A percentile compares a stretch with the other conserved stretches of the same genome.
Conservation (phyloP, 2,113 vertebrate species). For the Trogon surrucura region DNA sequence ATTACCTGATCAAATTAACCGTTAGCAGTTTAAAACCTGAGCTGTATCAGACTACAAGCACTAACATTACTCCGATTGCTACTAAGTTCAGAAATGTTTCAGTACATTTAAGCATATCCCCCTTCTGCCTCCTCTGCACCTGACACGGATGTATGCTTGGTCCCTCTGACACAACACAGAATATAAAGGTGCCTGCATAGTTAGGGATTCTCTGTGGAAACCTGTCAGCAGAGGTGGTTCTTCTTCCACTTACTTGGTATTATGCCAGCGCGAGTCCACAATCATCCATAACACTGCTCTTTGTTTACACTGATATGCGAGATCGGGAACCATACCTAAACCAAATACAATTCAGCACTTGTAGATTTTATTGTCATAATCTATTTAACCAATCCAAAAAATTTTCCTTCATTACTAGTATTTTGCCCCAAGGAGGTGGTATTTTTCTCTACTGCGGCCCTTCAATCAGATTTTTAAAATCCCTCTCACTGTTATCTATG, state of each 20-base stretch:
- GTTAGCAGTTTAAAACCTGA: neutral
- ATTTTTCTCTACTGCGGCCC: neutral
- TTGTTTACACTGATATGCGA: neutral
- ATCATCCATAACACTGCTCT: neutral
- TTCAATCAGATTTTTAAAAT: neutral
- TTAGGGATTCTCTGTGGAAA: neutral
- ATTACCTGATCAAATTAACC: neutral
- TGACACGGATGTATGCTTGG: neutral
- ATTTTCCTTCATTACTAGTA: neutral
- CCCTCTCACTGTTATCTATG: neutral
- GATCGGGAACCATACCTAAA: neutral
- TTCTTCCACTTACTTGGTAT: neutral
- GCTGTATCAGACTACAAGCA: neutral
- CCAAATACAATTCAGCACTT: neutral
- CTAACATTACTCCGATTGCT: neutral
- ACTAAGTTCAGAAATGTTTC: neutral
- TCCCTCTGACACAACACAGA: neutral
- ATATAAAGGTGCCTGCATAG: neutral
- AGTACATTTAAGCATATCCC: neutral
- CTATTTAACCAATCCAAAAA: neutral
- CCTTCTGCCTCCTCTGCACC: neutral
- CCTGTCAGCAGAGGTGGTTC: conserved; percentile 12
- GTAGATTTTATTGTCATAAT: neutral
- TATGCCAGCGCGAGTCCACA: fast-evolving
- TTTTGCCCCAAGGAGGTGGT: neutral